These are phyloP conservation scores for Gortyna flavago DNA, from an alignment of 2,888 invertebrate genomes.

Conservation along the genomic window DNA sequence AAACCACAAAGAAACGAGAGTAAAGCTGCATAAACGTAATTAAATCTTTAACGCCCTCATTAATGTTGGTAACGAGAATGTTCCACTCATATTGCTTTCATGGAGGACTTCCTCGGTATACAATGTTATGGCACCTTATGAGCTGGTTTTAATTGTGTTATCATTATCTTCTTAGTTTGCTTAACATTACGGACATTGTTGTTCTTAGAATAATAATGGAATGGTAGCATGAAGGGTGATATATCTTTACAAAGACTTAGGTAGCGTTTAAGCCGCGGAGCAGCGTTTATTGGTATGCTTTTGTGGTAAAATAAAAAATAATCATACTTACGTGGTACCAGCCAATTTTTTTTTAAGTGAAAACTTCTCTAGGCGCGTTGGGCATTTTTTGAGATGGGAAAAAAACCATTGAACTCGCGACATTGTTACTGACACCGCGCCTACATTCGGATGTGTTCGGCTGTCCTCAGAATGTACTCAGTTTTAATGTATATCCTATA, in stretches of 20 bases:
- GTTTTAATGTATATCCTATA: too few species aligned
- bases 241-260: too few species aligned
- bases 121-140: constrained; percentile 23
- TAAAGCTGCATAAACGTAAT: constrained; percentile 11
- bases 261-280: background rate
- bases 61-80: constrained; percentile 12
- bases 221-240: background rate
- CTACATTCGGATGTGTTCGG: too few species aligned
- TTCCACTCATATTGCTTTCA: constrained; percentile 23
- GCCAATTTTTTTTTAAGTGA: too few species aligned
- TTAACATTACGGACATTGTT: constrained; percentile 14
- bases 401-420: too few species aligned
- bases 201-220: constrained; percentile 12
- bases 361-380: too few species aligned
- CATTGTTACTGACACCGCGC: too few species aligned
- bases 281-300: background rate
- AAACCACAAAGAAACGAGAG: constrained; percentile 14
- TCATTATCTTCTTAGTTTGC: constrained; percentile 13
- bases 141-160: constrained; percentile 25
- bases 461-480: too few species aligned
- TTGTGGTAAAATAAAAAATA: background rate
- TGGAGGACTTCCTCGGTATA: constrained; percentile 2
- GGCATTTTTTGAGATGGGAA: too few species aligned
- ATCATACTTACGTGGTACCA: background rate
- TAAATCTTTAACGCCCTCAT: constrained; percentile 9